Percentiles rank a stretch among this genome's conserved stretches.
Evolutionary conservation across 37 sponge, comb jelly and placozoan species (phyloP).

Genomic region (Hormiphora californensis): DNA sequence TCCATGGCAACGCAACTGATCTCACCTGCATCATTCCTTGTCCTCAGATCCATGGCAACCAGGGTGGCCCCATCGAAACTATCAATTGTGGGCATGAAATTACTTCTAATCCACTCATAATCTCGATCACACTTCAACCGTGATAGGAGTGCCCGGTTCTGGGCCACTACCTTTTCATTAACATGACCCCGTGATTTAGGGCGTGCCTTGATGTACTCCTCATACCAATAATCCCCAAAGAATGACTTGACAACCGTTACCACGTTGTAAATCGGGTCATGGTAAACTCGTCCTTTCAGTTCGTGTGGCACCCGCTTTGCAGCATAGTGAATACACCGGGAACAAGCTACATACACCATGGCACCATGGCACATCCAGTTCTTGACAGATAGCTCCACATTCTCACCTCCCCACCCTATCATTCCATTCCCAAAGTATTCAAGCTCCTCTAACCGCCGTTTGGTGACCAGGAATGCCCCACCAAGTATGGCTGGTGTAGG

Average conservation of each 20-base stretch:
- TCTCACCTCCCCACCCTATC: constrained; percentile 29
- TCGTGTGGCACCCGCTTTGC: not conserved
- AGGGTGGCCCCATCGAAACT: not conserved
- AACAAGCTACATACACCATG: not conserved
- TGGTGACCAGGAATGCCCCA: not conserved
- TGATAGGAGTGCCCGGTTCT: not conserved
- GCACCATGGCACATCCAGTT: not conserved
- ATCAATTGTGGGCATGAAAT: not conserved
- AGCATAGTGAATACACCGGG: constrained; percentile 4
- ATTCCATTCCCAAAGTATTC: not conserved
- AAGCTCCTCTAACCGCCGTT: not conserved
- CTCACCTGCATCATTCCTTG: no score
- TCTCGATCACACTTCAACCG: not conserved
- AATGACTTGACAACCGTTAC: not conserved
- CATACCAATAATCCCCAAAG: not conserved
- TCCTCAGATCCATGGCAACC: not conserved
- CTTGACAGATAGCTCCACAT: not conserved
- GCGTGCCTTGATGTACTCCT: not conserved
- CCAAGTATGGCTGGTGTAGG: not conserved
- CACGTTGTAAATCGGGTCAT: not conserved
- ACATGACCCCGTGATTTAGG: not conserved
- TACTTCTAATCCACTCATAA: not conserved
- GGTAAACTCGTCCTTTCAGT: not conserved
- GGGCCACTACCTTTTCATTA: not conserved
- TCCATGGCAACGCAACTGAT: no score